phyloP scores from a whole-genome alignment of 2,888 invertebrate species.

The Acrocera orbiculus region DNA sequence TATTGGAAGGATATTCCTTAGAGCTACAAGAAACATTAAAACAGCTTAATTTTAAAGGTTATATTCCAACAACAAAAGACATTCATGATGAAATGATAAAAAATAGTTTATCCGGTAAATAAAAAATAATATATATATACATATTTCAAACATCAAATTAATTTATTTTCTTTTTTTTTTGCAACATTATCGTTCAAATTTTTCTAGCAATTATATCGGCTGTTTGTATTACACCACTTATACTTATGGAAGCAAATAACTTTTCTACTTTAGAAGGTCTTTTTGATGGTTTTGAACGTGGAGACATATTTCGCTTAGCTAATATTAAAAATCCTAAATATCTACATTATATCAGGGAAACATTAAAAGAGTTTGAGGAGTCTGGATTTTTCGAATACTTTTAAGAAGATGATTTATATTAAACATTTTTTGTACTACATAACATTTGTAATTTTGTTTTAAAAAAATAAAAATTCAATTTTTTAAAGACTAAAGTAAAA shows the following conservation, averaged over 20 bases:
- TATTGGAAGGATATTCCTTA: constrained; percentile 25
- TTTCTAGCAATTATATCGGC: constrained; percentile 14
- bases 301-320: constrained; percentile 21
- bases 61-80: constrained; percentile 26
- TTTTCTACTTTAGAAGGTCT: constrained; percentile 8
- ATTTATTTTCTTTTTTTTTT: neutral
- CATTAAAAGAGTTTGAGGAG: constrained; percentile 27
- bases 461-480: too few species aligned
- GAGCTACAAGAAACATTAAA: constrained; percentile 21
- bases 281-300: constrained; percentile 17
- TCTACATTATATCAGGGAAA: constrained; percentile 23
- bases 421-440: too few species aligned
- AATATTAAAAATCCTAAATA: constrained; percentile 29
- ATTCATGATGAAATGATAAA: constrained; percentile 25
- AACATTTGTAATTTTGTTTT: too few species aligned
- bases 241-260: constrained; percentile 20
- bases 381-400: constrained; percentile 24
- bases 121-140: neutral
- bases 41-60: constrained; percentile 21
- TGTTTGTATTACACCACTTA: constrained; percentile 26
- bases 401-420: too few species aligned
- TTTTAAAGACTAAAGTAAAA: too few species aligned
- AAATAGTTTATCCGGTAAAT: constrained; percentile 25
- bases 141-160: neutral
- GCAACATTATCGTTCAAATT: neutral